Evolutionary conservation across 2,888 invertebrate species (phyloP), one percentile per base, ranked within the genome.

Genomic region (Meliscaeva auricollis): DNA sequence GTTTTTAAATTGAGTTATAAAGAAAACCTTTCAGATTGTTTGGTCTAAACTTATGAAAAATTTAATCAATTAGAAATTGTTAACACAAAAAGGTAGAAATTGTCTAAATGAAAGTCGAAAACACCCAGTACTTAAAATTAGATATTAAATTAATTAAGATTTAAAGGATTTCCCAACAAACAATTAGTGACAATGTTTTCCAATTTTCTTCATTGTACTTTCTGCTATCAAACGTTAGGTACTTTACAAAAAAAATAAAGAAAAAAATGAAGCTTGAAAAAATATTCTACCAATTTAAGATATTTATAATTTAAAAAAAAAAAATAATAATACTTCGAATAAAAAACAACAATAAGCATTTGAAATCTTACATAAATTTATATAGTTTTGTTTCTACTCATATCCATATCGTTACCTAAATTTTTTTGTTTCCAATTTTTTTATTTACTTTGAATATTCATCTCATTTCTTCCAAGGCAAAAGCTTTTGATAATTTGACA

Each of bases 391-490:
- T 58, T 76, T 13, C 44, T 70, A 17, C 46, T 85, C 85, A 85
- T 69, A 32, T 64, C 69, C 85, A 85, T 85, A 44, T 56, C 35
- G 60, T 85, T 76, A 77, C 70, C 60, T 52, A 35, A 30, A 30
- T 46, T 15, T 72, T 11, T 72, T 17, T 73, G 41, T 9, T 30
- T n/a, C 35, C 62, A 20, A 3, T 50, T 20, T 13, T 68, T 1
- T 17, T 9, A 58, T 50, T 70, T 11, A 32, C 26, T 70, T 75
- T 30, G 62, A 80, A 48, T 20, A 20, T 41, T 84, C 84, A 84
- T 84, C 79, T 84, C 84, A 84, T 84, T 80, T 84, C 64, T 74
- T 50, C 70, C 56, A 81, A 85, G 85, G 85, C 81, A 85, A 85
- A 85, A 85, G 85, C 85, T 85, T 85, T 85, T 85, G 85, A 85